Evolutionary conservation across 1,140 invertebrate genomes (phyloP), one percentile per base, ranked within the genome.

Genomic region (Varroa destructor): DNA sequence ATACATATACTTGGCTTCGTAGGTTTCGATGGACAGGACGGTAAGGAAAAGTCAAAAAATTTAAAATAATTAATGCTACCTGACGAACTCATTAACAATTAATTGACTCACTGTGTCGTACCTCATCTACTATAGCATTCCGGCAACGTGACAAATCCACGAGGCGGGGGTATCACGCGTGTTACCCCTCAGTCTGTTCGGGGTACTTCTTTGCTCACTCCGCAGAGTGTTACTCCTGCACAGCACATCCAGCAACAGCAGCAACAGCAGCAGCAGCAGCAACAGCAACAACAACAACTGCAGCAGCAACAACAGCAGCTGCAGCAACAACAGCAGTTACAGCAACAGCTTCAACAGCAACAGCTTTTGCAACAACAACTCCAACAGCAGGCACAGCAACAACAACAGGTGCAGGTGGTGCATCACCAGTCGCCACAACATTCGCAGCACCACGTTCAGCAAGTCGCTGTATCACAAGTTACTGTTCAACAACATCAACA

Each of bases 151-250:
- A 51, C 46, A 51, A 51, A 51, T 51, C 46, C 46, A 12, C 61
- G 61, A 67, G 46, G 61, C 61, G 61, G 61, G 3, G 61, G 61
- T 8, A 67, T 67, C 14, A 67, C 61, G 14, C 61, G 61, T 43
- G 61, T 67, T 40, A 67, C 61, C 14, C 61, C 61, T 12, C 61
- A 67, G 37, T 67, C 61, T n/a, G 61, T 67, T 40, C 61, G 61
- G 61, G 61, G 61, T 43, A 67, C 61, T 67, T 43, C 61, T 12
- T 43, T 67, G 14, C 46, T 67, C 40, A 67, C 61, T 3, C 61
- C 61, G 61, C 61, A 40, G 8, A 67, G 61, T 37, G 61, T 67
- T 1, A 67, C 61, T 2, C 61, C 61, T 8, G 61, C 61, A 14
- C 61, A 67, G 46, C 61, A 67, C 61, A 67, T 67, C 14, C 61